phyloP scores from a whole-genome alignment of 2,888 invertebrate genomes.

The Odontocolon sp. region DNA sequence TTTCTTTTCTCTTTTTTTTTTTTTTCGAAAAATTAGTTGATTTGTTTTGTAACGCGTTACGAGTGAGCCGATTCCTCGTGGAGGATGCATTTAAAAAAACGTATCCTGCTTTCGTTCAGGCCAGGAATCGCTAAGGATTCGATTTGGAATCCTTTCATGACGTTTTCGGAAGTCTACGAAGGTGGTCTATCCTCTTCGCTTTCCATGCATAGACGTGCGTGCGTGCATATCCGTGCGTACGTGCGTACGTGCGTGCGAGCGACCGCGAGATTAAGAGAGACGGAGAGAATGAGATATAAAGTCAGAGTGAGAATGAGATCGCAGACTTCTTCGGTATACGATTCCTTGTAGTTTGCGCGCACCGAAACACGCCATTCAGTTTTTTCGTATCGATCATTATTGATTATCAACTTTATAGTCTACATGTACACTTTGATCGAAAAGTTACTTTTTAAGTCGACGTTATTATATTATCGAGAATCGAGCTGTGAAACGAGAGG shows the following conservation, averaged over 20 bases:
- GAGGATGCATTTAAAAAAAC: constrained; percentile 28
- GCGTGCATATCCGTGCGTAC: too few species aligned
- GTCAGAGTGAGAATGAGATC: too few species aligned
- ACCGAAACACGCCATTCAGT: not conserved
- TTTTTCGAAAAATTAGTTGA: constrained; percentile 20
- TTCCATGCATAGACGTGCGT: not conserved
- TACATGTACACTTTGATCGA: too few species aligned
- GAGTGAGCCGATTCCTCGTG: constrained; percentile 11
- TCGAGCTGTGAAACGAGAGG: constrained; percentile 21
- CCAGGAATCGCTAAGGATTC: constrained; percentile 37
- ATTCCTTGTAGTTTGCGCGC: constrained; percentile 6
- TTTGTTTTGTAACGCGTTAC: not conserved
- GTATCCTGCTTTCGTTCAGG: constrained; percentile 50
- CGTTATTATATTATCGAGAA: constrained; percentile 22
- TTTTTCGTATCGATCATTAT: constrained; percentile 5
- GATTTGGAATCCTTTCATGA: constrained; percentile 27
- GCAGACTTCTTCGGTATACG: too few species aligned
- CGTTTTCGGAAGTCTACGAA: constrained; percentile 37
- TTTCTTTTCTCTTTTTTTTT: constrained; percentile 32
- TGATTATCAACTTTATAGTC: constrained; percentile 12
- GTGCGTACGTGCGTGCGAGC: not conserved
- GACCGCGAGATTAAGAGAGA: not conserved
- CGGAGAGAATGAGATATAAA: not conserved
- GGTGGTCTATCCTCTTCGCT: constrained; percentile 1
- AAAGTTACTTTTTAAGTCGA: too few species aligned